Percentiles rank a stretch among this genome's conserved stretches.
phyloP scores from a whole-genome alignment of 2,113 vertebrate species.

The Nannobrachium achirus region DNA sequence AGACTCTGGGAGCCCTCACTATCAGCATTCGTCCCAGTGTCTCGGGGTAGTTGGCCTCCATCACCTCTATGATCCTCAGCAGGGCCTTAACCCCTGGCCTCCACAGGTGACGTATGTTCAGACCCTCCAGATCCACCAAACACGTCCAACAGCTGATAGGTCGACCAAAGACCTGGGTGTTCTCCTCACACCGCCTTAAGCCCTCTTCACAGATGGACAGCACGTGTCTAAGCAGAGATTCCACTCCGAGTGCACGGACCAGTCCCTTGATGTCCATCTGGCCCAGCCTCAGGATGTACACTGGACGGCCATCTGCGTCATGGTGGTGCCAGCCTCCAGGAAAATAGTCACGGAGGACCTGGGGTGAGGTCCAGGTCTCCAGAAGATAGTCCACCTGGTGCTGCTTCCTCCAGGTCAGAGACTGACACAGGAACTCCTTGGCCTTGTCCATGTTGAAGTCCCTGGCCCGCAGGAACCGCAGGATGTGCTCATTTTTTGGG shows the following conservation, averaged over 20 bases:
- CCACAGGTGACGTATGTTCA: slow-evolving; percentile 91
- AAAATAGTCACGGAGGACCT: slow-evolving; percentile 94
- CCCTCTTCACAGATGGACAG: slow-evolving; percentile 97
- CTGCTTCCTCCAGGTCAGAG: slow-evolving; percentile 94
- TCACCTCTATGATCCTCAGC: slow-evolving; percentile 89
- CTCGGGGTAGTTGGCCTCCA: slow-evolving; percentile 91
- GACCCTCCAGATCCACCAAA: slow-evolving; percentile 87
- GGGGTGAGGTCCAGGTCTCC: slow-evolving; percentile 93
- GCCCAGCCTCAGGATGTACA: slow-evolving; percentile 92
- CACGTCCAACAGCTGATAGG: slow-evolving; percentile 94
- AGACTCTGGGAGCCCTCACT: slow-evolving; percentile 86
- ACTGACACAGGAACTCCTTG: slow-evolving; percentile 92
- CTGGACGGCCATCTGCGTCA: slow-evolving; percentile 92
- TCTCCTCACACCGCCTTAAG: slow-evolving; percentile 93
- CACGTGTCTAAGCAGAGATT: slow-evolving; percentile 94
- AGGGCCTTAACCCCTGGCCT: slow-evolving; percentile 88
- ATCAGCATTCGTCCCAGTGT: slow-evolving; percentile 88
- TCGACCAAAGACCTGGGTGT: slow-evolving; percentile 94
- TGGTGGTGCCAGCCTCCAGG: slow-evolving; percentile 97
- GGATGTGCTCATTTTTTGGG: slow-evolving; percentile 95
- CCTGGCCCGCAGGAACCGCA: slow-evolving; percentile 91
- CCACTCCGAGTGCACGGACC: slow-evolving; percentile 94
- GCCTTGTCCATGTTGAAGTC: slow-evolving; percentile 97
- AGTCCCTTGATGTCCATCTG: slow-evolving; percentile 97
- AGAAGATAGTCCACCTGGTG: slow-evolving; percentile 97